phyloP scores from a whole-genome alignment of 2,797 vertebrate genomes.

The Amblyraja radiata region DNA sequence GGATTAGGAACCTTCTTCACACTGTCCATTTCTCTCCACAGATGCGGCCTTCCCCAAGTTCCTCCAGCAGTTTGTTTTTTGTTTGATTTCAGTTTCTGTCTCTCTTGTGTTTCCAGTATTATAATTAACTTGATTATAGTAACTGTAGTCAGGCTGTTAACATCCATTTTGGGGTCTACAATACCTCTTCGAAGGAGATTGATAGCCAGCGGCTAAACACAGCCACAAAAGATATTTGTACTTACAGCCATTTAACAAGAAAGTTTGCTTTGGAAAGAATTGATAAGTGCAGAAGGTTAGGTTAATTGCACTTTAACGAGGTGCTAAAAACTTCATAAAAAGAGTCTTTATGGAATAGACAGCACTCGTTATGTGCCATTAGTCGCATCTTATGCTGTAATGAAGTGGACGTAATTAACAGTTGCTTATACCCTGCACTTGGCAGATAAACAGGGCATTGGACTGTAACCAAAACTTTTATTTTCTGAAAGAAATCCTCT shows the following conservation, averaged over 20 bases:
- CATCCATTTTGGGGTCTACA: neutral
- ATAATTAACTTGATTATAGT: neutral
- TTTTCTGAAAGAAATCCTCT: neutral
- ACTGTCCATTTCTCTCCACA: too few relatives aligned
- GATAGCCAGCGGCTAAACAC: neutral
- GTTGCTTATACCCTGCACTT: neutral
- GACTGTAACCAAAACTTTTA: neutral
- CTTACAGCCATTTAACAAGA: too few relatives aligned
- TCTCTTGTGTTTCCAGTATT: too few relatives aligned
- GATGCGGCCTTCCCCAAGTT: too few relatives aligned
- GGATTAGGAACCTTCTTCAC: too few relatives aligned
- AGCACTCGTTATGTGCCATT: neutral
- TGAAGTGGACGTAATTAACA: neutral
- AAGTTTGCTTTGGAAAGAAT: neutral
- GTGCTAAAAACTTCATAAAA: neutral
- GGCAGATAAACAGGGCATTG: neutral
- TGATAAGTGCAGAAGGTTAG: neutral
- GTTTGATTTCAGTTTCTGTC: too few relatives aligned
- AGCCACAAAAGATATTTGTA: neutral
- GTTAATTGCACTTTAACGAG: conserved; percentile 8
- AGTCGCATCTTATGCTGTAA: neutral
- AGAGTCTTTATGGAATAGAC: neutral
- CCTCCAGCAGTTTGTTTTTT: too few relatives aligned
- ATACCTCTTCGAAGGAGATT: neutral
- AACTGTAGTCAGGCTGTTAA: neutral